Conservation (phyloP, 1,140 invertebrate species). For the Drosophila rhopaloa region DNA sequence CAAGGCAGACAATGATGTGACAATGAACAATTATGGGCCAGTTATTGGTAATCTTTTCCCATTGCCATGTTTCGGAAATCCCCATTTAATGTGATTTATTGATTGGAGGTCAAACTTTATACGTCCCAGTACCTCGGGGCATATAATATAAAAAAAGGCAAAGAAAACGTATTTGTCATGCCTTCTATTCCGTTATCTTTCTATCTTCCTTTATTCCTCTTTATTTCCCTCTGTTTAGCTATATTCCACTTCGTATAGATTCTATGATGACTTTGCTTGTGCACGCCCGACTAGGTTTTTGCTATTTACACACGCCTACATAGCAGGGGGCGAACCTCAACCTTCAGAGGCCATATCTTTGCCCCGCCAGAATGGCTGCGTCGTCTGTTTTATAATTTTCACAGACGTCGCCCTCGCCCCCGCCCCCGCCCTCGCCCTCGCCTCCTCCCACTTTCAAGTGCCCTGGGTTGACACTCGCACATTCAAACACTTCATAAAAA, state of each 20-base stretch:
- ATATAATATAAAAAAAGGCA: slow-evolving; percentile 19
- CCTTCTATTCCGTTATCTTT: slow-evolving; percentile 29
- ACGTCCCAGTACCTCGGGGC: slow-evolving; percentile 14
- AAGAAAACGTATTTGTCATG: slow-evolving; percentile 47
- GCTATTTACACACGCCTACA: slow-evolving; percentile 52
- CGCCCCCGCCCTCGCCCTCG: not conserved
- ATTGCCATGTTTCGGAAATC: slow-evolving; percentile 22
- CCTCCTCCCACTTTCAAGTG: slow-evolving; percentile 2
- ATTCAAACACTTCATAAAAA: slow-evolving; percentile 64
- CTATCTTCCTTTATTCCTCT: not conserved
- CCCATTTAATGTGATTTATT: slow-evolving; percentile 45
- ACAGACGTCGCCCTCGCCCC: slow-evolving; percentile 41
- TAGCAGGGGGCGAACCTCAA: slow-evolving; percentile 3
- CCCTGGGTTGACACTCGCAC: slow-evolving; percentile 36
- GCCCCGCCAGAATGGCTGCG: slow-evolving; percentile 27
- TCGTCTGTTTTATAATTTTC: slow-evolving; percentile 73
- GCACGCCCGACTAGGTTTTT: slow-evolving; percentile 40
- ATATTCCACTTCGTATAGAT: slow-evolving; percentile 10
- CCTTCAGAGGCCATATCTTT: slow-evolving; percentile 15
- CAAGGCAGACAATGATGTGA: slow-evolving; percentile 1
- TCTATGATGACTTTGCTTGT: slow-evolving; percentile 49
- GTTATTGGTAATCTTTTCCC: slow-evolving; percentile 9
- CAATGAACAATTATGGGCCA: slow-evolving; percentile 11
- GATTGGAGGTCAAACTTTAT: slow-evolving; percentile 34
- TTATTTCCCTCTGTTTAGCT: slow-evolving; percentile 10